Percentiles rank a stretch among this genome's conserved stretches.
phyloP scores from a whole-genome alignment of 1,140 invertebrate species.

The Vollenhovia emeryi region DNA sequence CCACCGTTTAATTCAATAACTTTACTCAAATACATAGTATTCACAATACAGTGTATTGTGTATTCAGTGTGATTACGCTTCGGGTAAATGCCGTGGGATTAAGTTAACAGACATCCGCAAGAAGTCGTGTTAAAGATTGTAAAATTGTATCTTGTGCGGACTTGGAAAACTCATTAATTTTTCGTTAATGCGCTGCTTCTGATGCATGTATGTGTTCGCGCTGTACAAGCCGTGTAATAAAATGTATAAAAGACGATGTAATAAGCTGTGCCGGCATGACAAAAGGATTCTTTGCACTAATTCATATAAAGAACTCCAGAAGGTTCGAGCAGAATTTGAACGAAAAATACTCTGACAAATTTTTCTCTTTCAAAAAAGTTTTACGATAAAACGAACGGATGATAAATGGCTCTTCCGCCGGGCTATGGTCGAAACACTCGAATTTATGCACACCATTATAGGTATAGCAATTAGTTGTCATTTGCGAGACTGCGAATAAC shows the following conservation, averaged over 20 bases:
- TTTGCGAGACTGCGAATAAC: constrained; percentile 30
- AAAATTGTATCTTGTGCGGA: background rate
- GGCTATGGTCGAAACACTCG: background rate
- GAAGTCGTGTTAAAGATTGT: background rate
- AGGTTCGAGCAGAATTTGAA: background rate
- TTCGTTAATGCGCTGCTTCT: background rate
- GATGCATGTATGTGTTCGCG: background rate
- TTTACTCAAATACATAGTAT: too few species aligned
- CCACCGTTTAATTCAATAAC: background rate
- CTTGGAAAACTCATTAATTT: background rate
- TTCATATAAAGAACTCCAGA: too few species aligned
- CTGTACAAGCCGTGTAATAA: background rate
- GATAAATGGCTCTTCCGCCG: constrained; percentile 54
- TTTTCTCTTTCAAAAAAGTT: constrained; percentile 32
- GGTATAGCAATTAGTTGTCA: constrained; percentile 29
- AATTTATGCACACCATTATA: background rate
- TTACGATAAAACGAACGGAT: constrained; percentile 53
- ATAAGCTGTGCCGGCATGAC: constrained; percentile 7
- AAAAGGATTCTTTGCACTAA: background rate
- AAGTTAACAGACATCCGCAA: background rate
- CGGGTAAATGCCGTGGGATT: too few species aligned
- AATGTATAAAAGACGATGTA: background rate
- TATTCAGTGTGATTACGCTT: too few species aligned
- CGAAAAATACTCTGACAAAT: background rate
- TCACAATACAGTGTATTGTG: too few species aligned